These are phyloP conservation scores for Agrochola litura DNA, from an alignment of 2,888 invertebrate species.

Conservation along the genomic window DNA sequence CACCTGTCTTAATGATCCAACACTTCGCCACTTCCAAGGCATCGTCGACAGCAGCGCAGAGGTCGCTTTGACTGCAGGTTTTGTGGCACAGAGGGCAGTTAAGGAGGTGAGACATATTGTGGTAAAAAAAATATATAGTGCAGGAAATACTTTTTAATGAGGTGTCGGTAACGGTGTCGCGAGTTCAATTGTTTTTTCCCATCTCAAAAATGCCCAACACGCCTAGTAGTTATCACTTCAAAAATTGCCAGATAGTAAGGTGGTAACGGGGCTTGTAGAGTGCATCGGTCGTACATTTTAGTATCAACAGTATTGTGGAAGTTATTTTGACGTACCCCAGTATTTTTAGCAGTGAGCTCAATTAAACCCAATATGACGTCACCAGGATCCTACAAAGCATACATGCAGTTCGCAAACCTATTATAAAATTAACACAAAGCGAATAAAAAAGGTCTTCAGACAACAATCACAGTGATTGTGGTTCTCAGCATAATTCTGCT, in stretches of 20 bases:
- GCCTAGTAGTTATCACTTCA: too few species aligned
- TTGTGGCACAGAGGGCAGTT: too few species aligned
- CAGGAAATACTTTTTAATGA: too few species aligned
- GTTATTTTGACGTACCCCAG: too few species aligned
- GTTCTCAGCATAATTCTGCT: not conserved
- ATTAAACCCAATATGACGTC: not conserved
- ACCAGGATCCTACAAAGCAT: not conserved
- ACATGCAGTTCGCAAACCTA: not conserved
- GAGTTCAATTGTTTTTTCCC: too few species aligned
- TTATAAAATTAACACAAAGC: constrained; percentile 43
- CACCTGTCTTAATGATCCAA: too few species aligned
- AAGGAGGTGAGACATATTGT: too few species aligned
- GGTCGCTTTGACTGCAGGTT: too few species aligned
- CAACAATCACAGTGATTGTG: constrained; percentile 41
- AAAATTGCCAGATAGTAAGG: not conserved
- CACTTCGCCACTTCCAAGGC: too few species aligned
- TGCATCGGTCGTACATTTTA: not conserved
- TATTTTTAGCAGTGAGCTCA: not conserved
- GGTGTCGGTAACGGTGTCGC: too few species aligned
- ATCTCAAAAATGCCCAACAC: too few species aligned
- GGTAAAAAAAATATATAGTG: not conserved
- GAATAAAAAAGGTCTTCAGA: constrained; percentile 21
- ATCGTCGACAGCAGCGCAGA: too few species aligned
- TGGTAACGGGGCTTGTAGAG: not conserved
- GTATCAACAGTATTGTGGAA: not conserved